Conservation (phyloP, 1,140 invertebrate species). For the Chymomyza costata region DNA sequence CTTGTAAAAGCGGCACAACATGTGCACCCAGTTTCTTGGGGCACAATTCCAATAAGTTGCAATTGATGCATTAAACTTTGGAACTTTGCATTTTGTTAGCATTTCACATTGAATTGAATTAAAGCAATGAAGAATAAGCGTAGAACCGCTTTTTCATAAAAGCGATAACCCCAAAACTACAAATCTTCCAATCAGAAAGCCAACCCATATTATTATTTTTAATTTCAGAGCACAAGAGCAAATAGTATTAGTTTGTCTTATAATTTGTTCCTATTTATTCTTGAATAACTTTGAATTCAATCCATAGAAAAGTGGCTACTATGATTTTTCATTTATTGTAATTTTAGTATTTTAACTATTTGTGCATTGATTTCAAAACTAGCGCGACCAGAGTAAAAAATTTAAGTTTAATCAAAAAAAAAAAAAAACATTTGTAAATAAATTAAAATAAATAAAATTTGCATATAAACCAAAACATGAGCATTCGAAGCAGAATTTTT, state of each 20-base stretch:
- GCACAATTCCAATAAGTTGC: conserved; percentile 19
- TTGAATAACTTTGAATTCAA: conserved; percentile 61
- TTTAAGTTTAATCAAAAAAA: conserved; percentile 67
- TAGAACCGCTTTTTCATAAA: not conserved
- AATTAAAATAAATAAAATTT: conserved; percentile 70
- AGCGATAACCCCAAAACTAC: conserved; percentile 26
- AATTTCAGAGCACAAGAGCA: conserved; percentile 55
- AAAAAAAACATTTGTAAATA: conserved; percentile 68
- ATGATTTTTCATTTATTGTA: conserved; percentile 50
- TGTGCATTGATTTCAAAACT: conserved; percentile 44
- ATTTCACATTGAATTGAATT: conserved; percentile 50
- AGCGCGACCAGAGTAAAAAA: conserved; percentile 57
- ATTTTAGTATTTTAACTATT: conserved; percentile 55
- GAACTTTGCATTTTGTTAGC: conserved; percentile 47
- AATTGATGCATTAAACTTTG: conserved; percentile 19
- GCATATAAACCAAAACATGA: conserved; percentile 44
- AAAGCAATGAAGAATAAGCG: conserved; percentile 40
- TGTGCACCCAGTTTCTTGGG: not conserved
- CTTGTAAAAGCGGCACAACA: conserved; percentile 45
- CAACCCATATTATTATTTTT: conserved; percentile 25
- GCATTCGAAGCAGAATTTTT: not conserved
- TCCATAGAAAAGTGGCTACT: conserved; percentile 59
- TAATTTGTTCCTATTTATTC: conserved; percentile 69
- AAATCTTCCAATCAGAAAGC: conserved; percentile 36
- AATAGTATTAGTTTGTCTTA: conserved; percentile 66